A percentile compares a stretch with the other conserved stretches of the same genome.
Evolutionary conservation across 2,797 vertebrate species (phyloP).

Genomic region (Scleropages formosus): DNA sequence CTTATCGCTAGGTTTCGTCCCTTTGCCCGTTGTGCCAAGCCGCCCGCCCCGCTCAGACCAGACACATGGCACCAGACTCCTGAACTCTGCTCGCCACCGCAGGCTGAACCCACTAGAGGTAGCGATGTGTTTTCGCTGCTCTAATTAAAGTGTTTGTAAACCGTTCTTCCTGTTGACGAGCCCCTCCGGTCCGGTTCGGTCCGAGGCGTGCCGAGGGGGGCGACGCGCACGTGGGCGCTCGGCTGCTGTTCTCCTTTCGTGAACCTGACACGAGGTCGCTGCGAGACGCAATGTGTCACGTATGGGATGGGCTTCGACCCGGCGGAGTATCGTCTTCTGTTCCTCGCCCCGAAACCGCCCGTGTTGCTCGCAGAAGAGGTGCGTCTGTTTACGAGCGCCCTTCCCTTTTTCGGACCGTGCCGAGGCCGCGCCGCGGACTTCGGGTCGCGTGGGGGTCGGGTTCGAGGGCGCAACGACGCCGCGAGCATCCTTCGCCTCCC

Average conservation of each 20-base stretch:
- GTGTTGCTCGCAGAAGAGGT: not conserved
- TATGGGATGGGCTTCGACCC: not conserved
- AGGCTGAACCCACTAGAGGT: not conserved
- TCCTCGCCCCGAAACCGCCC: not conserved
- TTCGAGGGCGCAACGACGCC: not conserved
- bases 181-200: too few species aligned
- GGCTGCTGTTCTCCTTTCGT: not conserved
- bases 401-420: not conserved
- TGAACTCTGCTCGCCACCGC: not conserved
- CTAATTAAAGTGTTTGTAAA: conserved; percentile 19
- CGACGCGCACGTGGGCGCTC: not conserved
- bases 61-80: not conserved
- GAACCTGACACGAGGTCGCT: not conserved
- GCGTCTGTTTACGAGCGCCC: not conserved
- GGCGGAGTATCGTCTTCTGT: not conserved
- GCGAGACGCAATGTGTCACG: not conserved
- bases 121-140: not conserved
- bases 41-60: too few species aligned
- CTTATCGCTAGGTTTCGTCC: too few species aligned
- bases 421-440: not conserved
- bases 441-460: not conserved
- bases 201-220: not conserved
- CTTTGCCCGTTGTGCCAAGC: too few species aligned
- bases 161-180: not conserved
- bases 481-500: not conserved